phyloP scores from a whole-genome alignment of 2,113 vertebrate genomes.

The Microcebus ravelobensis region DNA sequence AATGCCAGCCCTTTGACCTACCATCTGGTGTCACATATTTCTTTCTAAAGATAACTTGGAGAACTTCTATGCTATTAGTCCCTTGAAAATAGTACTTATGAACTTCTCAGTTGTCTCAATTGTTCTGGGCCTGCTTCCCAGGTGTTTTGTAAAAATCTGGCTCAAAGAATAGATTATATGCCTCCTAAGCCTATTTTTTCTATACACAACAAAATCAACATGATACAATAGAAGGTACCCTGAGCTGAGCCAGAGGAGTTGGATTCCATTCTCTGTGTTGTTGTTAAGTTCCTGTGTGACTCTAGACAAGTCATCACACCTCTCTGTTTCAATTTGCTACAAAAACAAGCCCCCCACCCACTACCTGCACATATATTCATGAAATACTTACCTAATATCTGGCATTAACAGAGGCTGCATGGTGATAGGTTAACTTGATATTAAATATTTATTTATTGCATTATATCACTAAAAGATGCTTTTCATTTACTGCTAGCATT shows the following conservation, averaged over 20 bases:
- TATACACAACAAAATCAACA: slow-evolving; percentile 20
- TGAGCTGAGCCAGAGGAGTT: neutral
- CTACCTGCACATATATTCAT: neutral
- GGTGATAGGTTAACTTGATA: neutral
- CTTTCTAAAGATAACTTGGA: slow-evolving; percentile 62
- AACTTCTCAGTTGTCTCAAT: slow-evolving; percentile 67
- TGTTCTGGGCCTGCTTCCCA: slow-evolving; percentile 65
- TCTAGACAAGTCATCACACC: neutral
- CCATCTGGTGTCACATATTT: slow-evolving; percentile 55
- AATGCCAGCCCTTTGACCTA: slow-evolving; percentile 56
- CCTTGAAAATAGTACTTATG: slow-evolving; percentile 70
- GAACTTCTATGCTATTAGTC: slow-evolving; percentile 16
- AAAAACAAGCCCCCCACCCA: neutral
- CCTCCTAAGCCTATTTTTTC: slow-evolving; percentile 31
- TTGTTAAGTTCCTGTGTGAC: slow-evolving; percentile 5
- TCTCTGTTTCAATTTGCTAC: slow-evolving; percentile 19
- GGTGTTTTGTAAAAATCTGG: slow-evolving; percentile 67
- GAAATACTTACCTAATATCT: neutral
- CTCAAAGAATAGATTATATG: slow-evolving; percentile 64
- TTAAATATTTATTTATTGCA: neutral
- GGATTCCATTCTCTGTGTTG: neutral
- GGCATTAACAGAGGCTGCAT: neutral
- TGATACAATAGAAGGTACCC: neutral
- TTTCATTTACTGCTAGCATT: neutral
- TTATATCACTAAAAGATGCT: neutral